These are phyloP conservation scores for Rugalucina vietnamica DNA, from an alignment of 2,888 invertebrate species.

Conservation along the genomic window DNA sequence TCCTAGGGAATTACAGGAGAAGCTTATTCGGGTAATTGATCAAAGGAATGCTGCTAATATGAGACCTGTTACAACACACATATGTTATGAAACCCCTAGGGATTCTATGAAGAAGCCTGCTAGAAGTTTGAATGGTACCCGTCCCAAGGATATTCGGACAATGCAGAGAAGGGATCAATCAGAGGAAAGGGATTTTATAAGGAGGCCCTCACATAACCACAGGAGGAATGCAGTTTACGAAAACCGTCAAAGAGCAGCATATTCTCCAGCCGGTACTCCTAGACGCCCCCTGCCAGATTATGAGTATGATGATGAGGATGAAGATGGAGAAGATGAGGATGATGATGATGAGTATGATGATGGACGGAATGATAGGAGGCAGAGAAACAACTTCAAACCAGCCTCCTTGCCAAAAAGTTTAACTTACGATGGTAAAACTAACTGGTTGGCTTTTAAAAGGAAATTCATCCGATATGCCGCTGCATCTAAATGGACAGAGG, in stretches of 20 bases:
- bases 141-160: not conserved
- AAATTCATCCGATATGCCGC: not conserved
- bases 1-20: not conserved
- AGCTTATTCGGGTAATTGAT: not conserved
- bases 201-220: not conserved
- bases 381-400: not conserved
- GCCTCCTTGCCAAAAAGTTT: not conserved
- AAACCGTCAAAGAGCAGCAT: not conserved
- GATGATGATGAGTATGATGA: not conserved
- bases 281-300: not conserved
- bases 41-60: no score
- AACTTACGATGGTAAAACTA: not conserved
- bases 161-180: not conserved
- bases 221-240: not conserved
- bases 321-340: not conserved
- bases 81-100: no score
- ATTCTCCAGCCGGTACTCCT: not conserved
- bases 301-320: no score
- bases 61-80: no score
- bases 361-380: not conserved
- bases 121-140: not conserved
- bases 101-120: not conserved
- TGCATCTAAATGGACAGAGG: not conserved
- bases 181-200: not conserved
- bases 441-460: not conserved